A percentile compares a stretch with the other conserved stretches of the same genome.
phyloP scores from a whole-genome alignment of 2,888 invertebrate species.

The Dicyrtoma fusca region DNA sequence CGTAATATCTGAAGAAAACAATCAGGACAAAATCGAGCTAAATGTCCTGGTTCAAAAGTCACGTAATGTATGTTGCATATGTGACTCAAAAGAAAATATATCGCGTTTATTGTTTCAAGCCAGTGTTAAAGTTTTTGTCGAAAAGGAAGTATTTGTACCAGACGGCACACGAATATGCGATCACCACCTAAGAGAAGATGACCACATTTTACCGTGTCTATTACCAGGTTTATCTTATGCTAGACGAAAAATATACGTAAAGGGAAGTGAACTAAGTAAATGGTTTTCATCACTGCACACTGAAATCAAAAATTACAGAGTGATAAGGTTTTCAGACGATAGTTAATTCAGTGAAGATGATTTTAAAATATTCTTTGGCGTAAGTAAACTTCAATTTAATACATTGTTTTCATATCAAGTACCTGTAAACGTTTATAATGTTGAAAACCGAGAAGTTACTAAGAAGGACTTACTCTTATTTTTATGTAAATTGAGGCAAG shows the following conservation, averaged over 20 bases:
- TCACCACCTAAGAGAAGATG: not conserved
- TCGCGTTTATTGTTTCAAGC: not conserved
- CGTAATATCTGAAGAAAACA: no score
- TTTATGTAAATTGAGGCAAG: not conserved
- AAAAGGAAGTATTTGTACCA: not conserved
- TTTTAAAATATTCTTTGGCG: not conserved
- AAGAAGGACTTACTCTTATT: not conserved
- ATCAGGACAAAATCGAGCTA: no score
- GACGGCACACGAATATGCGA: not conserved
- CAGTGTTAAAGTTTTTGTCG: not conserved
- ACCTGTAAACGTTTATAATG: not conserved
- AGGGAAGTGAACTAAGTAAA: not conserved
- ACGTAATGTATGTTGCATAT: no score
- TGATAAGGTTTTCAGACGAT: no score
- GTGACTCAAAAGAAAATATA: no score
- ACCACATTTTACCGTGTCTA: no score
- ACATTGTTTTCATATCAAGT: not conserved
- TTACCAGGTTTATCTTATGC: not conserved
- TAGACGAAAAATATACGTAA: not conserved
- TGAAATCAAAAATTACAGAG: no score
- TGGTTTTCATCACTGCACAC: no score
- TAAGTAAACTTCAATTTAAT: not conserved
- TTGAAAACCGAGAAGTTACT: not conserved
- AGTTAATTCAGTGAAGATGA: not conserved
- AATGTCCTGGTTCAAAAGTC: no score